phyloP scores from a whole-genome alignment of 1,140 invertebrate species.

The Drosophila setifemur region DNA sequence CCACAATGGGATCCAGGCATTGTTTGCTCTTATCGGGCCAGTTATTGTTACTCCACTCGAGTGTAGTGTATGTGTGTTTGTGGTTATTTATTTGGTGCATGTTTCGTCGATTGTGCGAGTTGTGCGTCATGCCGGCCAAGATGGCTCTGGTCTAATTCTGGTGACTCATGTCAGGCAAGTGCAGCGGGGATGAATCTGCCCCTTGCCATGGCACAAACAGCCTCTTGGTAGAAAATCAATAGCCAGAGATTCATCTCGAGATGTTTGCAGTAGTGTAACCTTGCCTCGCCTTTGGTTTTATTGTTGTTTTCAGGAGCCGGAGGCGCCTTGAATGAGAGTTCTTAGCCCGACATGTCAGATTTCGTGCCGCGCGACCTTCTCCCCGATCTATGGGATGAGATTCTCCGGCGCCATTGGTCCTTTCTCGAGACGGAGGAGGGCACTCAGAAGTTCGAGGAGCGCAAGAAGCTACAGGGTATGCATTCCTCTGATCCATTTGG shows the following conservation, averaged over 20 bases:
- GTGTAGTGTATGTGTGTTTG: constrained; percentile 13
- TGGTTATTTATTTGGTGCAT: constrained; percentile 32
- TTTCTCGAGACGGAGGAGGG: constrained; percentile 91
- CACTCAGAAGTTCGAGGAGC: constrained; percentile 87
- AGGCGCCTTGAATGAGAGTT: constrained; percentile 70
- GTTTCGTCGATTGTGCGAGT: too few species aligned
- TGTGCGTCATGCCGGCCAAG: constrained; percentile 25
- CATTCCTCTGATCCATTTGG: constrained; percentile 3
- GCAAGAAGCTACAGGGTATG: constrained; percentile 90
- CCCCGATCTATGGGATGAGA: constrained; percentile 86
- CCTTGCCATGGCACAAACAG: background rate
- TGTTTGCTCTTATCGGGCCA: constrained; percentile 39
- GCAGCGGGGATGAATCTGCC: constrained; percentile 14
- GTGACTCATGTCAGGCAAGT: constrained; percentile 42
- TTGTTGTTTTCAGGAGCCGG: constrained; percentile 42
- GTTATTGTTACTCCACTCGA: constrained; percentile 38
- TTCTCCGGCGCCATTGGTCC: constrained; percentile 88
- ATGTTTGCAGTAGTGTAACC: constrained; percentile 34
- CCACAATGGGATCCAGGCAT: constrained; percentile 4
- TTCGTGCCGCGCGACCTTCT: constrained; percentile 71
- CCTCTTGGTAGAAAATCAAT: constrained; percentile 42
- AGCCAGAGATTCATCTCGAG: constrained; percentile 28
- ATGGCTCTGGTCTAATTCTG: background rate
- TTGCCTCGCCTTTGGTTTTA: constrained; percentile 20
- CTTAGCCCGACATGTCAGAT: constrained; percentile 75